A percentile compares a stretch with the other conserved stretches of the same genome.
Conservation (phyloP, 2,797 vertebrate genomes). For the Enteromius viviparus region DNA sequence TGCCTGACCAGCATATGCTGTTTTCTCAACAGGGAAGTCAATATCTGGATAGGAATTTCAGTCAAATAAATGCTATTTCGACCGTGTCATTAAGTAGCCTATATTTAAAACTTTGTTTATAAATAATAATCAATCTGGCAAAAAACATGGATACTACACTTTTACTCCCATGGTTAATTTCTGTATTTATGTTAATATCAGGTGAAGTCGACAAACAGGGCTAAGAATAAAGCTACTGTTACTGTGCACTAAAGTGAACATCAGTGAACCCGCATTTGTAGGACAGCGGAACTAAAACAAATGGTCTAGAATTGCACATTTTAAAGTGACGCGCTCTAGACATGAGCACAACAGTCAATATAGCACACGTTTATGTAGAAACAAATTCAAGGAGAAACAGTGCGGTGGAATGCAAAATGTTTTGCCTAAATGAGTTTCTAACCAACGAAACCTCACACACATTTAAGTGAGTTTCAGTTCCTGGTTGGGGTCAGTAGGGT, state of each 20-base stretch:
- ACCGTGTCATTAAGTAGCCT: background rate
- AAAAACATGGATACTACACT: no score
- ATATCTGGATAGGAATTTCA: background rate
- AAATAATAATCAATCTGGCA: background rate
- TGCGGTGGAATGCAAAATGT: background rate
- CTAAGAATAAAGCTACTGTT: background rate
- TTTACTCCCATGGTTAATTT: no score
- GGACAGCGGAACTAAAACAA: background rate
- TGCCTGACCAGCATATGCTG: no score
- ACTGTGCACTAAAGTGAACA: background rate
- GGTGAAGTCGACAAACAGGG: background rate
- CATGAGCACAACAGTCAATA: background rate
- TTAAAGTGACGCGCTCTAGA: background rate
- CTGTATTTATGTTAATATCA: background rate
- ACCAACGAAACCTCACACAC: slow-evolving; percentile 38
- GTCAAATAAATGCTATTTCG: background rate
- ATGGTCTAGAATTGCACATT: background rate
- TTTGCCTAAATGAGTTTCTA: slow-evolving; percentile 15
- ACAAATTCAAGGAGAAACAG: background rate
- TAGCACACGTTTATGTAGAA: background rate
- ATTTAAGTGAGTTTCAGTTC: slow-evolving; percentile 52
- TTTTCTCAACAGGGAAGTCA: background rate
- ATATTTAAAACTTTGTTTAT: background rate
- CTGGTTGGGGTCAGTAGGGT: background rate
- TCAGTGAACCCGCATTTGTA: background rate